Conservation (phyloP, 1,140 invertebrate species). For the Microplitis mediator region DNA sequence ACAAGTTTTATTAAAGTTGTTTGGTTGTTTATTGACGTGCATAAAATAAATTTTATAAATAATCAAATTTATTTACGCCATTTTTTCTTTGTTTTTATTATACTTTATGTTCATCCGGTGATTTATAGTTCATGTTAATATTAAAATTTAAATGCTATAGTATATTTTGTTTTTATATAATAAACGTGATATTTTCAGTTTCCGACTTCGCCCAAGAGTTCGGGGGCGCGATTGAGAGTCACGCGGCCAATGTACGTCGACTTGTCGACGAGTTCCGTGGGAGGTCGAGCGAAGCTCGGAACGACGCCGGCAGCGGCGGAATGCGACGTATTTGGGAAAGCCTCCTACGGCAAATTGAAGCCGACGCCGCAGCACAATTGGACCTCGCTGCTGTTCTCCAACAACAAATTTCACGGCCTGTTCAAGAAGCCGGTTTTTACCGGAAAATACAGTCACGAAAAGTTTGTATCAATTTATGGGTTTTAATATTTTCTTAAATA, state of each 20-base stretch:
- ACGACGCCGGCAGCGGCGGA: conserved; percentile 82
- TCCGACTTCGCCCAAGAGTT: conserved; percentile 94
- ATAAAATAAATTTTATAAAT: conserved; percentile 4
- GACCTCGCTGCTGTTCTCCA: conserved; percentile 86
- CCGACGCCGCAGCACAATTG: conserved; percentile 87
- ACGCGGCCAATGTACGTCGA: conserved; percentile 87
- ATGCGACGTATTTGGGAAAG: conserved; percentile 92
- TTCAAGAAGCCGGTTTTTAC: conserved; percentile 88
- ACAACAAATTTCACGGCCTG: conserved; percentile 81
- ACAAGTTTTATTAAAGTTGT: not conserved
- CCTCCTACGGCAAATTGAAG: conserved; percentile 89
- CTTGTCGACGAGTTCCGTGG: conserved; percentile 88
- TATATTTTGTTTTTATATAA: no score
- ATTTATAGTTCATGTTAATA: no score
- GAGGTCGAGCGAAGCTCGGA: conserved; percentile 82
- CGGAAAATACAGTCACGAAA: conserved; percentile 92
- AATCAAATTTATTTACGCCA: conserved; percentile 36
- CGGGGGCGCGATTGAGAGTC: conserved; percentile 88
- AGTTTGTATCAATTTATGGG: conserved; percentile 43
- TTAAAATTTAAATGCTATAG: no score
- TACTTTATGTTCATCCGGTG: not conserved
- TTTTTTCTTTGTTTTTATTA: conserved; percentile 43
- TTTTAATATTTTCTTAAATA: no score
- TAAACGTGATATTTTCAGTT: conserved; percentile 67
- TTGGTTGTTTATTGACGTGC: not conserved